Conservation (phyloP, 2,888 invertebrate genomes). For the Sturmia bella region DNA sequence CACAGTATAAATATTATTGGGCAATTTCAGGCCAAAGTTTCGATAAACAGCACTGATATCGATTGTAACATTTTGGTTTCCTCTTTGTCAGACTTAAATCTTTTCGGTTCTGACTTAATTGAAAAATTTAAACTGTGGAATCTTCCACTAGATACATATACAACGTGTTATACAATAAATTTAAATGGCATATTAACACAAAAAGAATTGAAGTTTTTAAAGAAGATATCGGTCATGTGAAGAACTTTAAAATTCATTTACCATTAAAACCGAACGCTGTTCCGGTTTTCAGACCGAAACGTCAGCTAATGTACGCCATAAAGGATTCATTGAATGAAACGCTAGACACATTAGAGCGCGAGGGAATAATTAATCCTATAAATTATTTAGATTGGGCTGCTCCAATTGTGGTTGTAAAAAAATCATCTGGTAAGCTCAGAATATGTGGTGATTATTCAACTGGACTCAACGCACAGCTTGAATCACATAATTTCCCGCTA, state of each 20-base stretch:
- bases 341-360: conserved; percentile 50
- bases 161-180: conserved; percentile 16
- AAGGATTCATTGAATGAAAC: conserved; percentile 55
- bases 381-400: conserved; percentile 70
- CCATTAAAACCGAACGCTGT: too few species aligned
- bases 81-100: conserved; percentile 42
- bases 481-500: conserved; percentile 69
- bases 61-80: conserved; percentile 56
- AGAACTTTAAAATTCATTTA: too few species aligned
- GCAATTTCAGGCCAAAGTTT: conserved; percentile 23
- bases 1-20: conserved; percentile 48
- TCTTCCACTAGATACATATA: conserved; percentile 39
- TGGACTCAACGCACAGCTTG: conserved; percentile 68
- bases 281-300: too few species aligned
- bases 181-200: neutral
- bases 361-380: conserved; percentile 63
- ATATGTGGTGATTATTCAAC: conserved; percentile 72
- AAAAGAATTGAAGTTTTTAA: too few species aligned
- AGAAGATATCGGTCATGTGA: too few species aligned
- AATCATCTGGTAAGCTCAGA: conserved; percentile 62
- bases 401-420: conserved; percentile 68
- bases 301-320: conserved; percentile 67
- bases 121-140: conserved; percentile 59
- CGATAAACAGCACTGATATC: too few species aligned
- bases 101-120: conserved; percentile 57